A percentile compares a stretch with the other conserved stretches of the same genome.
Conservation (phyloP, 2,797 vertebrate genomes). For the Lepilemur ruficaudatus region DNA sequence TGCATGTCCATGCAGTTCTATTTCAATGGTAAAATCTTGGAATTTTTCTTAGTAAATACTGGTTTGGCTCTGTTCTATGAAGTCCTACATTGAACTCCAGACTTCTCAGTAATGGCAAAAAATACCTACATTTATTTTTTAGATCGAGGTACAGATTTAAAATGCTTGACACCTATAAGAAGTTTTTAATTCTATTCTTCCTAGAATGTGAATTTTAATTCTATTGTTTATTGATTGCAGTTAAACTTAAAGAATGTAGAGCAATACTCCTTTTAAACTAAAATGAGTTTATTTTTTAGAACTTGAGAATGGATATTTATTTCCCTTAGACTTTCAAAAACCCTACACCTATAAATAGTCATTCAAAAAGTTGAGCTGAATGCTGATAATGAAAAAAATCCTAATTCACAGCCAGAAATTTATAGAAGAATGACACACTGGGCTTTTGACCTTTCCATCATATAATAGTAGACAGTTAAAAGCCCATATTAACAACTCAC, state of each 20-base stretch:
- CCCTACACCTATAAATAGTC: constrained; percentile 4
- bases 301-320: neutral
- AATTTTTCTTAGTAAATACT: neutral
- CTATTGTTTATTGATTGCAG: neutral
- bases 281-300: constrained; percentile 43
- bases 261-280: neutral
- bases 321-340: constrained; percentile 57
- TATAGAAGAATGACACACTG: constrained; percentile 3
- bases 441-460: constrained; percentile 4
- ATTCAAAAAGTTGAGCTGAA: constrained; percentile 47
- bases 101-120: neutral
- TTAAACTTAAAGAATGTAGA: neutral
- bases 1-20: neutral
- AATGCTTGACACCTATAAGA: neutral
- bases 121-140: neutral
- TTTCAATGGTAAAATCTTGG: neutral
- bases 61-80: neutral
- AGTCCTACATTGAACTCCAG: neutral
- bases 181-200: constrained; percentile 38
- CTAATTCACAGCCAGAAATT: neutral
- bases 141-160: neutral
- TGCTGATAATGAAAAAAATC: constrained; percentile 41
- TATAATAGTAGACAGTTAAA: neutral
- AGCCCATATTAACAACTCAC: neutral
- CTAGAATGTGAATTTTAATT: constrained; percentile 47